Percentiles rank a stretch among this genome's conserved stretches.
phyloP scores from a whole-genome alignment of 1,140 invertebrate species.

The Hycleus cichorii region DNA sequence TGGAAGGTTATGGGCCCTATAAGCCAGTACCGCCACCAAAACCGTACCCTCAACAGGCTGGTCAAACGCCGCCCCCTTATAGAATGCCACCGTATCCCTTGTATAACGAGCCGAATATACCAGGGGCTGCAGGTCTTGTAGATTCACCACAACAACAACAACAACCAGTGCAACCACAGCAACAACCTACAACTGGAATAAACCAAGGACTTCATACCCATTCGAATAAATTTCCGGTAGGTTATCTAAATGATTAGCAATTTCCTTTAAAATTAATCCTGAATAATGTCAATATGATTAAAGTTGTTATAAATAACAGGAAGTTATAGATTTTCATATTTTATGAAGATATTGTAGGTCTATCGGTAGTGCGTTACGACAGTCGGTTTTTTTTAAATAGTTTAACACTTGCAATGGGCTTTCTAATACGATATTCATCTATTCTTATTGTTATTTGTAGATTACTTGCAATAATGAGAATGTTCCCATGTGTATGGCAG shows the following conservation, averaged over 20 bases:
- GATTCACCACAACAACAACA: slow-evolving; percentile 46
- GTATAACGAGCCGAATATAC: slow-evolving; percentile 41
- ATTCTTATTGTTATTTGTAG: too few relatives aligned
- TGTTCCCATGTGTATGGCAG: too few relatives aligned
- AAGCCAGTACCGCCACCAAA: slow-evolving; percentile 55
- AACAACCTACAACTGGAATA: too few relatives aligned
- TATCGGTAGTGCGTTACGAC: too few relatives aligned
- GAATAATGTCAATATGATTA: background rate
- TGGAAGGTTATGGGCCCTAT: slow-evolving; percentile 46
- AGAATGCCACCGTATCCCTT: slow-evolving; percentile 45
- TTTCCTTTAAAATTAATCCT: background rate
- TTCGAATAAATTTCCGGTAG: slow-evolving; percentile 70
- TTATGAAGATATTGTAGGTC: too few relatives aligned
- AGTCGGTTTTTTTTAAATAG: too few relatives aligned
- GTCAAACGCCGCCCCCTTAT: slow-evolving; percentile 43
- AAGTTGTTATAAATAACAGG: too few relatives aligned
- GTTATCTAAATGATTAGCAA: slow-evolving; percentile 34
- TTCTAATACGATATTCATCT: too few relatives aligned
- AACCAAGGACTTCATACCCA: slow-evolving; percentile 58
- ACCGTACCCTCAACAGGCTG: slow-evolving; percentile 45
- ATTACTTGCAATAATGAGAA: too few relatives aligned
- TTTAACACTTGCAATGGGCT: too few relatives aligned
- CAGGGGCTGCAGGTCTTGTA: slow-evolving; percentile 39
- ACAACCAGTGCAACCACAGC: slow-evolving; percentile 21
- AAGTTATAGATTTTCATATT: too few relatives aligned